Conservation (phyloP, 2,113 vertebrate species). For the Ageneiosus marmoratus region DNA sequence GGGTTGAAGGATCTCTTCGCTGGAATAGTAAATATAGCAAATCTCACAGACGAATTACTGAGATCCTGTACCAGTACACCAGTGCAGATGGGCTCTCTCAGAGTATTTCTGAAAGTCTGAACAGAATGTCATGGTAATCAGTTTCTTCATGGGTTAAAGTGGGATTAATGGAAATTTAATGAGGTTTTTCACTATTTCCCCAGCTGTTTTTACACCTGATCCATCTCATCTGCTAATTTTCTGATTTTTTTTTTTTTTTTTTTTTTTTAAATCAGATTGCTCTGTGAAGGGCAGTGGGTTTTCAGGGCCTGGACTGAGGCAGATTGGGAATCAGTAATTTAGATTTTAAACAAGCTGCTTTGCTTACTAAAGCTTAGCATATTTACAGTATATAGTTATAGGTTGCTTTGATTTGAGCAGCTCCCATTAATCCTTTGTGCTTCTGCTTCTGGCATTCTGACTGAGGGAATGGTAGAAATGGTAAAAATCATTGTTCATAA, state of each 20-base stretch:
- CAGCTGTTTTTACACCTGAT: neutral
- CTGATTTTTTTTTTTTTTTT: neutral
- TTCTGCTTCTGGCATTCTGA: slow-evolving; percentile 17
- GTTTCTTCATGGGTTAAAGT: neutral
- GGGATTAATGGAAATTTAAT: neutral
- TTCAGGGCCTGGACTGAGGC: neutral
- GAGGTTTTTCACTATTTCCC: neutral
- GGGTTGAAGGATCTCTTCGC: slow-evolving; percentile 27
- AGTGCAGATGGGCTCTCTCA: slow-evolving; percentile 21
- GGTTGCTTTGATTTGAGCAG: neutral
- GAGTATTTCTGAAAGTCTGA: slow-evolving; percentile 13
- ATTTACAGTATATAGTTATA: neutral
- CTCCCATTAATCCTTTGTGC: neutral
- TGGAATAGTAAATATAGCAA: slow-evolving; percentile 44
- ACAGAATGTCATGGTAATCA: neutral
- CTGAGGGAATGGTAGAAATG: neutral
- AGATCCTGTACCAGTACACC: slow-evolving; percentile 32
- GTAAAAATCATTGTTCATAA: neutral
- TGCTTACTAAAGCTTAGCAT: neutral
- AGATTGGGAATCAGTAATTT: neutral
- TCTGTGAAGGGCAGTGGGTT: neutral
- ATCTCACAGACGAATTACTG: slow-evolving; percentile 28
- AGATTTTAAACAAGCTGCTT: neutral
- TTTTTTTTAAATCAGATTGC: neutral
- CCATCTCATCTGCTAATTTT: slow-evolving; percentile 19